phyloP scores from a whole-genome alignment of 2,113 vertebrate species.

The Syngnathus typhle region DNA sequence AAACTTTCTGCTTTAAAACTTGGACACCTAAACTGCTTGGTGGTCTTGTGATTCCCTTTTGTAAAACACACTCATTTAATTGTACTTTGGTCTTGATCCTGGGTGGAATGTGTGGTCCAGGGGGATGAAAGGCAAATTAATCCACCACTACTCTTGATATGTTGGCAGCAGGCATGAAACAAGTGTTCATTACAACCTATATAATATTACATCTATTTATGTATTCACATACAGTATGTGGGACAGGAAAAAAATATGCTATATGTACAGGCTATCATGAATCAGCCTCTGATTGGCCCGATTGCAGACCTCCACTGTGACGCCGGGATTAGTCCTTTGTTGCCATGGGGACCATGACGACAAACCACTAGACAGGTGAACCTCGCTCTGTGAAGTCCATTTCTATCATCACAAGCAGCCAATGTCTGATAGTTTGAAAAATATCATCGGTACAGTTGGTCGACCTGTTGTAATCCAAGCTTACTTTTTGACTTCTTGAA shows the following conservation, averaged over 20 bases:
- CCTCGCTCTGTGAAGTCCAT: slow-evolving; percentile 35
- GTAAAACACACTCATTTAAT: slow-evolving; percentile 64
- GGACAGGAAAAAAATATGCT: background rate
- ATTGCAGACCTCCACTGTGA: slow-evolving; percentile 48
- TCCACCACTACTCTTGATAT: slow-evolving; percentile 49
- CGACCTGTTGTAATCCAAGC: background rate
- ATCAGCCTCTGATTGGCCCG: slow-evolving; percentile 38
- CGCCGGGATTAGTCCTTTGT: slow-evolving; percentile 54
- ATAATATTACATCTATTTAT: background rate
- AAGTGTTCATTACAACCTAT: slow-evolving; percentile 1
- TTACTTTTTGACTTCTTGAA: slow-evolving; percentile 97
- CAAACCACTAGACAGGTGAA: slow-evolving; percentile 60
- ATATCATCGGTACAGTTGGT: background rate
- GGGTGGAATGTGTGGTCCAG: slow-evolving; percentile 64
- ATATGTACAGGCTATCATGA: slow-evolving; percentile 21
- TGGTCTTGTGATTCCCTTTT: slow-evolving; percentile 69
- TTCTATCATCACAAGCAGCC: slow-evolving; percentile 18
- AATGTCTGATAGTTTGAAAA: background rate
- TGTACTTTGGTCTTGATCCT: slow-evolving; percentile 72
- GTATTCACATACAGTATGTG: background rate
- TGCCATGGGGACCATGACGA: slow-evolving; percentile 67
- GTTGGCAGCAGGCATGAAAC: slow-evolving; percentile 31
- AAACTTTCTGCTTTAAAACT: slow-evolving; percentile 37
- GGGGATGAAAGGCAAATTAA: slow-evolving; percentile 69
- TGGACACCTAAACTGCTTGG: slow-evolving; percentile 50